phyloP scores from a whole-genome alignment of 37 sponge, comb jelly and placozoan species.

The Trichoplax adhaerens region DNA sequence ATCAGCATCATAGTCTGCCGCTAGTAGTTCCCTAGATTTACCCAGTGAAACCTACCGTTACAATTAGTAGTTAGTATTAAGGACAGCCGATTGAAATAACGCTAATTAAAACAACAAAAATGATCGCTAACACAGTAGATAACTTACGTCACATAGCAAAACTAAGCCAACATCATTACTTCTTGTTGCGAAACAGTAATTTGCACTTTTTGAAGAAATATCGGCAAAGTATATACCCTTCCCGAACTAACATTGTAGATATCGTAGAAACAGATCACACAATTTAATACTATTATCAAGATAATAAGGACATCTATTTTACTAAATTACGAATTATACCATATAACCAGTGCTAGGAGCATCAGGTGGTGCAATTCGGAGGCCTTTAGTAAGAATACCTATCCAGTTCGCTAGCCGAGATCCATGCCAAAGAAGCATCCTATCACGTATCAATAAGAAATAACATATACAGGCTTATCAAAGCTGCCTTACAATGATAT shows the following conservation, averaged over 20 bases:
- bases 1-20: conserved; percentile 69
- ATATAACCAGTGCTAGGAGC: conserved; percentile 98
- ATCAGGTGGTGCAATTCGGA: conserved; percentile 93
- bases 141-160: conserved; percentile 68
- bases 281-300: background rate
- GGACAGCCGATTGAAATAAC: conserved; percentile 1
- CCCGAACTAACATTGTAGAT: conserved; percentile 41
- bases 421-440: conserved; percentile 91
- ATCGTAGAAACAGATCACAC: too few relatives aligned
- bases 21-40: conserved; percentile 53
- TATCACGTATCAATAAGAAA: conserved; percentile 4
- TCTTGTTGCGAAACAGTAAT: conserved; percentile 84
- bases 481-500: background rate
- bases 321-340: conserved; percentile 20
- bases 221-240: conserved; percentile 98
- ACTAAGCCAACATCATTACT: conserved; percentile 54
- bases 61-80: background rate
- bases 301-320: background rate
- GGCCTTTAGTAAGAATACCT: conserved; percentile 87
- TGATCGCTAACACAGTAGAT: background rate
- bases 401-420: conserved; percentile 96
- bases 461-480: background rate
- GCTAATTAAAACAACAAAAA: background rate
- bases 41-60: conserved; percentile 46
- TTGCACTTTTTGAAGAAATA: conserved; percentile 92